A percentile compares a stretch with the other conserved stretches of the same genome.
Evolutionary conservation across 2,888 invertebrate genomes (phyloP).

Genomic region (Homarus gammarus): DNA sequence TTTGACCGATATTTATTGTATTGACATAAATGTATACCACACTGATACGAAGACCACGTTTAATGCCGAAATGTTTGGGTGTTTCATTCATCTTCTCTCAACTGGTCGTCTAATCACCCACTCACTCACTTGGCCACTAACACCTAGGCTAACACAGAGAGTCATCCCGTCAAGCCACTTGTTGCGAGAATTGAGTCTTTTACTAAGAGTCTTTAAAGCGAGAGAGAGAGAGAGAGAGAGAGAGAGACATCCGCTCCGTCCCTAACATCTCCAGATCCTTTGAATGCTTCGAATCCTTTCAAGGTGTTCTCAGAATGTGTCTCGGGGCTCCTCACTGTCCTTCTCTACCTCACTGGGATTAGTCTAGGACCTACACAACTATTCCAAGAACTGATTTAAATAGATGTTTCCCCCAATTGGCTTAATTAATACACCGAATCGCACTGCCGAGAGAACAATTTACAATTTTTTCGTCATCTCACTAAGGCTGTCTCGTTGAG

Average conservation of each 20-base stretch:
- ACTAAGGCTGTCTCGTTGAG: background rate
- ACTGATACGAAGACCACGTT: too few relatives aligned
- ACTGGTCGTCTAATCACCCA: too few relatives aligned
- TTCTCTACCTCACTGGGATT: background rate
- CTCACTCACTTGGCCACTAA: too few relatives aligned
- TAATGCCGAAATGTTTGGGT: too few relatives aligned
- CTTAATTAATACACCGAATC: constrained; percentile 2
- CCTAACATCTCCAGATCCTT: background rate
- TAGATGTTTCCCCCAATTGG: constrained; percentile 9
- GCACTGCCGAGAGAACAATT: background rate
- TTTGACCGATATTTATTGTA: too few relatives aligned
- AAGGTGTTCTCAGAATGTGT: background rate
- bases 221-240: too few relatives aligned
- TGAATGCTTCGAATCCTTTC: constrained; percentile 14
- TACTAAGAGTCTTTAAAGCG: background rate
- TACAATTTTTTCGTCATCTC: background rate
- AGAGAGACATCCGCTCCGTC: background rate
- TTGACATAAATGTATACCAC: too few relatives aligned
- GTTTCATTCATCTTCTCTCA: too few relatives aligned
- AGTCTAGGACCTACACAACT: background rate
- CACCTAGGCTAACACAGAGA: background rate
- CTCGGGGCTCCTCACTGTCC: background rate
- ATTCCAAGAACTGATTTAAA: background rate
- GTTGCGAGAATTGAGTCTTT: background rate
- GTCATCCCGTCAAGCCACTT: background rate